Evolutionary conservation across 2,113 vertebrate species (phyloP).

Genomic region (Daubentonia madagascariensis): DNA sequence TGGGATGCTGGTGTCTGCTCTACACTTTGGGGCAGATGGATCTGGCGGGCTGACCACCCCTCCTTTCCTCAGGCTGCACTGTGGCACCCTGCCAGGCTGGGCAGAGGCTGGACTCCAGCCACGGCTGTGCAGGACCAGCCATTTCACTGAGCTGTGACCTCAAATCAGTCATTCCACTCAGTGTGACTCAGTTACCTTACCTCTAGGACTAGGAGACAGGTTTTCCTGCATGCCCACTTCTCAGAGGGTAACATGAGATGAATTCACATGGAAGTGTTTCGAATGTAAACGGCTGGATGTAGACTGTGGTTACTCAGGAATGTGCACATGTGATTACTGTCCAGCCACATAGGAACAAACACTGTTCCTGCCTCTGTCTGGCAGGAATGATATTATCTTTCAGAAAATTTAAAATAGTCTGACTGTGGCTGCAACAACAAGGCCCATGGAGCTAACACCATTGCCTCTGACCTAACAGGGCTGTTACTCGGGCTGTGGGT

Average conservation of each 20-base stretch:
- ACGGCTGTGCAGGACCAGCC: no score
- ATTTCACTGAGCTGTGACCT: background rate
- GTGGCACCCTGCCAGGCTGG: background rate
- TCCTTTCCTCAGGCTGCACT: no score
- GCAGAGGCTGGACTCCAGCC: background rate
- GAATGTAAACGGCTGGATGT: background rate
- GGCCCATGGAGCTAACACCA: no score
- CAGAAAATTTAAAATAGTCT: background rate
- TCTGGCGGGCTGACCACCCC: background rate
- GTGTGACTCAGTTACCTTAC: background rate
- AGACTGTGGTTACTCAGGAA: background rate
- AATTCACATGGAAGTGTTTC: background rate
- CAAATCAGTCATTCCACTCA: background rate
- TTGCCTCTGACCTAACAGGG: background rate
- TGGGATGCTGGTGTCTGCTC: background rate
- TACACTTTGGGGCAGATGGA: background rate
- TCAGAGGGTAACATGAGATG: background rate
- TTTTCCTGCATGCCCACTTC: background rate
- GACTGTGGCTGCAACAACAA: background rate
- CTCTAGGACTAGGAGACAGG: background rate
- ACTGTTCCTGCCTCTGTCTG: rapidly evolving
- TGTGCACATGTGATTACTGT: no score
- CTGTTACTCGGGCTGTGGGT: no score
- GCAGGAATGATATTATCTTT: background rate
- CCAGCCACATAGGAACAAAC: background rate